Conservation (phyloP, 1,140 invertebrate genomes). For the Danaus plexippus region DNA sequence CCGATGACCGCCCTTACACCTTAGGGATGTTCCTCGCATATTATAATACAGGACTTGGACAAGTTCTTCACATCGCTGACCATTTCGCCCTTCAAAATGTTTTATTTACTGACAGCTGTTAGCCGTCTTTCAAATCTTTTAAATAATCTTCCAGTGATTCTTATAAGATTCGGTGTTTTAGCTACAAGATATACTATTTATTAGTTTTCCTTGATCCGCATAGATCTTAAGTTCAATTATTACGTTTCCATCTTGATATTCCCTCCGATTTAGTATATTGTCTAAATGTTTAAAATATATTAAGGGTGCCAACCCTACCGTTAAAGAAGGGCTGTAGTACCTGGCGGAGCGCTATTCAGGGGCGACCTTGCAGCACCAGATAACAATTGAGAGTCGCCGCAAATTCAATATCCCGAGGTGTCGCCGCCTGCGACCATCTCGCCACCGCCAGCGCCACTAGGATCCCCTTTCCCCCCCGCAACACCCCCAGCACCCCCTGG, state of each 20-base stretch:
- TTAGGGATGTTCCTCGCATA: conserved; percentile 19
- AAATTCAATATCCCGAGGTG: conserved; percentile 67
- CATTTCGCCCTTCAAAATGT: too few relatives aligned
- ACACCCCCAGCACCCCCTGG: too few relatives aligned
- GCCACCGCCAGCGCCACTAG: conserved; percentile 11
- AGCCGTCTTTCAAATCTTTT: too few relatives aligned
- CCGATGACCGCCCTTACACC: conserved; percentile 47
- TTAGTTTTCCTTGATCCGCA: too few relatives aligned
- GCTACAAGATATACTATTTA: too few relatives aligned
- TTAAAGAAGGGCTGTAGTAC: conserved; percentile 60
- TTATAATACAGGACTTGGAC: too few relatives aligned
- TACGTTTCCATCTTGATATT: not conserved
- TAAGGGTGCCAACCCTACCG: conserved; percentile 35
- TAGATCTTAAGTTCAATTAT: too few relatives aligned
- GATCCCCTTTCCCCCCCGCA: not conserved
- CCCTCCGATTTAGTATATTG: not conserved
- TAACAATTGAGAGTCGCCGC: conserved; percentile 63
- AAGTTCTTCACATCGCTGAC: too few relatives aligned
- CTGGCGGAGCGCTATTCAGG: conserved; percentile 36
- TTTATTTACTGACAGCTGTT: too few relatives aligned
- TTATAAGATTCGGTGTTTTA: too few relatives aligned
- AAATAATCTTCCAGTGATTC: too few relatives aligned
- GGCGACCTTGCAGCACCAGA: conserved; percentile 61
- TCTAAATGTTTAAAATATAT: conserved; percentile 7
- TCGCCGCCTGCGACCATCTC: conserved; percentile 26